Conservation (phyloP, 2,797 vertebrate species). For the Sebastiscus tertius region DNA sequence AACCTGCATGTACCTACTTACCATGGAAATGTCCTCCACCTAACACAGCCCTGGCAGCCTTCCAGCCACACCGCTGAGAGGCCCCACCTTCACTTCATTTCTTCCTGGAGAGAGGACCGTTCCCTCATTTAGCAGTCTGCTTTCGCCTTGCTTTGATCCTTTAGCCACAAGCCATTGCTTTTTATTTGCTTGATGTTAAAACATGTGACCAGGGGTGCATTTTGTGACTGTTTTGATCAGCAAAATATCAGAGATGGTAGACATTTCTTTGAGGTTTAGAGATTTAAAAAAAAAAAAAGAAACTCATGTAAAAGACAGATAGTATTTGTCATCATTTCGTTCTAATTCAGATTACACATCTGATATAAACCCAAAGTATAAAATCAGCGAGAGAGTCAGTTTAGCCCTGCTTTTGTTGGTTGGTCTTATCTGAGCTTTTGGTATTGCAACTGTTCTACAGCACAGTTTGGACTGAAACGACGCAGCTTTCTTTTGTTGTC, state of each 20-base stretch:
- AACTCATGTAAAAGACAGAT: constrained; percentile 4
- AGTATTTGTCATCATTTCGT: constrained; percentile 1
- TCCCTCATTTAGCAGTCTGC: constrained; percentile 27
- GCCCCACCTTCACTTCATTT: constrained; percentile 30
- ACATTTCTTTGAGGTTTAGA: constrained; percentile 14
- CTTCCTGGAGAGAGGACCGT: constrained; percentile 18
- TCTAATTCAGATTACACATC: constrained; percentile 7
- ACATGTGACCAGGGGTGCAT: constrained; percentile 22
- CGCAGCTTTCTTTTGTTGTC: constrained; percentile 18
- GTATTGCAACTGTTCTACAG: neutral
- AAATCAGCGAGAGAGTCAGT: neutral
- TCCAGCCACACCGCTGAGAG: constrained; percentile 16
- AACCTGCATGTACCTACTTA: constrained; percentile 57
- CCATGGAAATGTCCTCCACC: constrained; percentile 49
- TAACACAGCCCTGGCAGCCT: constrained; percentile 31
- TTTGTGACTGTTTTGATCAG: constrained; percentile 33
- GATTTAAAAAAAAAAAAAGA: neutral
- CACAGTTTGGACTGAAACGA: constrained; percentile 26
- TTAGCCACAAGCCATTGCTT: constrained; percentile 44
- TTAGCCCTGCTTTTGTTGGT: constrained; percentile 12
- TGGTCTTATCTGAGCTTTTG: constrained; percentile 19
- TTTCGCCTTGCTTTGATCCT: constrained; percentile 52
- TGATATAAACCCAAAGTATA: neutral
- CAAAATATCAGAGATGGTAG: constrained; percentile 21
- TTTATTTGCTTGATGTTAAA: constrained; percentile 47